A percentile compares a stretch with the other conserved stretches of the same genome.
Evolutionary conservation across 1,140 invertebrate species (phyloP).

Genomic region (Leptoteleia sp.): DNA sequence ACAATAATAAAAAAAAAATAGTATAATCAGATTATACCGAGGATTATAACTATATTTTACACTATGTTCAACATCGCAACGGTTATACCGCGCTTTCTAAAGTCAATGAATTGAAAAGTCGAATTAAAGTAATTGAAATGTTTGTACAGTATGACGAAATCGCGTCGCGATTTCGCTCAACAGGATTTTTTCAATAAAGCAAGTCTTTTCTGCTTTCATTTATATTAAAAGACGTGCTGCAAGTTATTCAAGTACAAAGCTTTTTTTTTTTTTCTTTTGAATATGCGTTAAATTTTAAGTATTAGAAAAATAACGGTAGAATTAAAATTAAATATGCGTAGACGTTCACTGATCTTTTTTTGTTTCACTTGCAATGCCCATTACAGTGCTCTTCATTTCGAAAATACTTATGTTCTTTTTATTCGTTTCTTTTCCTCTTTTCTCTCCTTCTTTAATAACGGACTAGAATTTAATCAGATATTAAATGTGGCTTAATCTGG

Average conservation of each 20-base stretch:
- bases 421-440: constrained; percentile 49
- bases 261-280: constrained; percentile 49
- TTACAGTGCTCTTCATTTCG: constrained; percentile 67
- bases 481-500: constrained; percentile 79
- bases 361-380: constrained; percentile 77
- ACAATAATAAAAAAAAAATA: constrained; percentile 56
- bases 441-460: constrained; percentile 70
- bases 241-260: constrained; percentile 69
- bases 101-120: constrained; percentile 1
- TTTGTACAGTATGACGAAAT: constrained; percentile 1
- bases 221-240: constrained; percentile 56
- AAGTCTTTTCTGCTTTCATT: constrained; percentile 13
- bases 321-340: constrained; percentile 67
- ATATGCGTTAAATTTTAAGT: constrained; percentile 47
- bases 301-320: constrained; percentile 68
- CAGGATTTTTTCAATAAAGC: constrained; percentile 62
- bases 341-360: constrained; percentile 76
- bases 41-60: constrained; percentile 35
- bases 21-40: constrained; percentile 22
- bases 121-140: constrained; percentile 17
- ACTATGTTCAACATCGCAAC: constrained; percentile 49
- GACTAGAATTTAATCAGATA: constrained; percentile 80
- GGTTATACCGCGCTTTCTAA: constrained; percentile 12
- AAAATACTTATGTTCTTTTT: constrained; percentile 62
- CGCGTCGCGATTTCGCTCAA: constrained; percentile 43